phyloP scores from a whole-genome alignment of 1,140 invertebrate species.

The Eriosoma lanigerum region DNA sequence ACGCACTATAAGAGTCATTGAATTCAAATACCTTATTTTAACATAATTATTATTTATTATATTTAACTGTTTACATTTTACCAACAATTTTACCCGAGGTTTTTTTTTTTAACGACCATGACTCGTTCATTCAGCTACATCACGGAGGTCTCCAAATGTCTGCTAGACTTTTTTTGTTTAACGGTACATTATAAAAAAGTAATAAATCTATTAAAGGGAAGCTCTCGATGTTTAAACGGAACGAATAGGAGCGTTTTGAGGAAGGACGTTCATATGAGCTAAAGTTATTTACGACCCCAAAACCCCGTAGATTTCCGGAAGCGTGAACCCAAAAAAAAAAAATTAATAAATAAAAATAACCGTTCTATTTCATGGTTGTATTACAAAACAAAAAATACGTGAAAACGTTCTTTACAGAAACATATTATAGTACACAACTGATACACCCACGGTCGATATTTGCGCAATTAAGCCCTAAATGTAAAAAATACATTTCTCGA shows the following conservation, averaged over 20 bases:
- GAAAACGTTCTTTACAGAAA: constrained; percentile 14
- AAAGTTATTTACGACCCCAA: constrained; percentile 20
- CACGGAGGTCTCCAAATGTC: neutral
- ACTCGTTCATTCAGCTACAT: neutral
- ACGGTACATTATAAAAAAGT: neutral
- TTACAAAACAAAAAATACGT: neutral
- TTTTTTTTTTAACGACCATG: neutral
- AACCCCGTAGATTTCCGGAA: constrained; percentile 23
- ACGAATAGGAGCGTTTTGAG: neutral
- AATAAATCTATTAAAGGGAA: constrained; percentile 21
- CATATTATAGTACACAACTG: neutral
- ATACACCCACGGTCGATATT: neutral
- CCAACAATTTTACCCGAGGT: neutral
- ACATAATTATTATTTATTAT: too few relatives aligned
- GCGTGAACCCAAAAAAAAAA: too few relatives aligned
- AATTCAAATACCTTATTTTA: too few relatives aligned
- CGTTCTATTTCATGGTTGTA: neutral
- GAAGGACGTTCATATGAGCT: neutral
- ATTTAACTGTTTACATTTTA: neutral
- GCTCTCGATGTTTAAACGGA: constrained; percentile 1
- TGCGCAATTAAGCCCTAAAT: too few relatives aligned
- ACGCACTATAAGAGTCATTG: too few relatives aligned
- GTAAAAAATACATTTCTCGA: too few relatives aligned
- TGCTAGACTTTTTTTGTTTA: constrained; percentile 16
- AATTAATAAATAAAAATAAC: too few relatives aligned